Evolutionary conservation across 2,113 vertebrate species (phyloP).

Genomic region (Perca fluviatilis): DNA sequence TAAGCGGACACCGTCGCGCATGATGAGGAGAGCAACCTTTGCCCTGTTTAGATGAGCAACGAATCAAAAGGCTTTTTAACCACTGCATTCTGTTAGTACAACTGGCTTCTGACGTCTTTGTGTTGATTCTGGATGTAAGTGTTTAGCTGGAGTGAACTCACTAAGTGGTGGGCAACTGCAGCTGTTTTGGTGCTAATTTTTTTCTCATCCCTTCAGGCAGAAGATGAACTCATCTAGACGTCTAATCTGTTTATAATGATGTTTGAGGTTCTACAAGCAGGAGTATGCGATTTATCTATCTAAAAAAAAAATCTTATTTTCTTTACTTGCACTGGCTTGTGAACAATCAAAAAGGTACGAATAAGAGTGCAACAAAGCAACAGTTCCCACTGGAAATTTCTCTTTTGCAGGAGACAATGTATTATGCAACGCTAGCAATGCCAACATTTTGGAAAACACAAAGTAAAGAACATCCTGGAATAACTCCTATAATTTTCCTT

Average conservation of each 20-base stretch:
- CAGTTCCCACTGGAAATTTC: not conserved
- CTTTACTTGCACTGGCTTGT: not conserved
- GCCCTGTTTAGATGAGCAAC: slow-evolving; percentile 21
- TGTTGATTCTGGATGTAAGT: slow-evolving; percentile 26
- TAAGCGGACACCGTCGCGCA: slow-evolving; percentile 34
- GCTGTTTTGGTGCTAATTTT: slow-evolving; percentile 21
- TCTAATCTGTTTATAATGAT: slow-evolving; percentile 20
- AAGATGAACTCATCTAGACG: not conserved
- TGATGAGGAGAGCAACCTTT: slow-evolving; percentile 56
- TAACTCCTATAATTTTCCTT: slow-evolving; percentile 17
- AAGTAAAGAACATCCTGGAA: slow-evolving; percentile 1
- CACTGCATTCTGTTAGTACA: slow-evolving; percentile 34
- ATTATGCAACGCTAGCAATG: slow-evolving; percentile 1
- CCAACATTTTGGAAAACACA: slow-evolving; percentile 8
- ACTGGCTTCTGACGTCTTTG: slow-evolving; percentile 20
- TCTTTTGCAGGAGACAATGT: not conserved
- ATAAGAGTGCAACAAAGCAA: not conserved
- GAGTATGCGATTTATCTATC: not conserved
- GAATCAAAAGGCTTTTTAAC: slow-evolving; percentile 24
- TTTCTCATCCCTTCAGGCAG: slow-evolving; percentile 5
- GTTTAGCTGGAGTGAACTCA: slow-evolving; percentile 40
- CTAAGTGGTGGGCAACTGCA: slow-evolving; percentile 19
- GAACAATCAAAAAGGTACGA: not conserved
- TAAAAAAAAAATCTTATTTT: not conserved
- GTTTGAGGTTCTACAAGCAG: not conserved